Base-by-base conservation (phyloP, 2,797 vertebrate species). In the Alectoris magna region DNA sequence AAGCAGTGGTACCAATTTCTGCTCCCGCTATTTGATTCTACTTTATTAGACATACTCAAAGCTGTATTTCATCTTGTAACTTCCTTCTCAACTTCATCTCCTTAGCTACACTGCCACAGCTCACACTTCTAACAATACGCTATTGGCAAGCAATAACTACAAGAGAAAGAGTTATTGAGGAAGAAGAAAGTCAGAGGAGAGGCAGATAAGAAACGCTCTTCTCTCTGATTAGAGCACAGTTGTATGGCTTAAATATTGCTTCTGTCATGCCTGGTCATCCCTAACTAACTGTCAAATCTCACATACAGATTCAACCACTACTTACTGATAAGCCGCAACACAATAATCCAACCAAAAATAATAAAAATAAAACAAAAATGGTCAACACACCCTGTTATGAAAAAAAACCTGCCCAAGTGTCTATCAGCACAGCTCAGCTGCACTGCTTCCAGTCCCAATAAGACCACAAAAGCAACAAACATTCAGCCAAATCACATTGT, bases 331-430 rank as follows among this genome's bases (percentile, higher is more conserved):
- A 64, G n/a, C 7, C 39, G 23, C 7, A 70, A 59, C 8, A 26
- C 51, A 17, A 53, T 53, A 6, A 46, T 63, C 56, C 31, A n/a
- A 51, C 23, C 69, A 59, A 86, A 41, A 63, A 43, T 14, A 46
- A 48, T 23, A 48, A 5, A 41, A 43, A 43, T 5, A 43, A 43
- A 85, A 74, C 31, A 86, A 62, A 49, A 43, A 1, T 11, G 49
- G 38, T 58, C 62, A 58, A 26, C 36, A 71, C 3, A n/a, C 7
- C 18, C 67, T 27, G 3, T 31, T 63, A 64, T 6, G 7, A 41
- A 60, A 31, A 55, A 43, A 29, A 21, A 1, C 36, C 6, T 1
- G 7, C 1, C 1, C 11, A 66, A 38, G 3, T 19, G 59, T 5
- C 34, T 68, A 27, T 22, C 41, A 74, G 7, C 7, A 43, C 2